Percentiles rank a stretch among this genome's conserved stretches.
Evolutionary conservation across 2,113 vertebrate genomes (phyloP).

Genomic region (Recurvirostra avosetta): DNA sequence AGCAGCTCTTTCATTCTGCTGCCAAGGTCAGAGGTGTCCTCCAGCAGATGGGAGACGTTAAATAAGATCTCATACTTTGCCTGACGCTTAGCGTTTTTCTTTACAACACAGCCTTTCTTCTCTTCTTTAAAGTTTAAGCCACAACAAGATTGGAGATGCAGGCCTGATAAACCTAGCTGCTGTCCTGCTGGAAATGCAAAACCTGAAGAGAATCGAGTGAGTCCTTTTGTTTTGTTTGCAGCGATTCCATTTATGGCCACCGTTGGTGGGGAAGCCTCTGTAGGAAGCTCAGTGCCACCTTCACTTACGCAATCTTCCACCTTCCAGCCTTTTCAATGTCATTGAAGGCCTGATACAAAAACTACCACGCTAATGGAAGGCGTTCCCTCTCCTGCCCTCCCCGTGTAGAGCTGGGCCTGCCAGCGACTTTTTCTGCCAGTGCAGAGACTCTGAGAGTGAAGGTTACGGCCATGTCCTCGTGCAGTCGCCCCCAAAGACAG

Average conservation of each 20-base stretch:
- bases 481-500: not conserved
- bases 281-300: not conserved
- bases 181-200: constrained; percentile 71
- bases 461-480: accelerated
- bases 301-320: not conserved
- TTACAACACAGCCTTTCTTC: not conserved
- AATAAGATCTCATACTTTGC: not conserved
- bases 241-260: accelerated
- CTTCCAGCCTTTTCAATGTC: not conserved
- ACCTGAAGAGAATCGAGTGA: constrained; percentile 82
- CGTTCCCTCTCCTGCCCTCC: not conserved
- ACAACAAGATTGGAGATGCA: constrained; percentile 75
- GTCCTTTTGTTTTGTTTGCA: not conserved
- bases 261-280: not conserved
- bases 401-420: not conserved
- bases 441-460: not conserved
- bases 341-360: not conserved
- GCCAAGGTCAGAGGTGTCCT: not conserved
- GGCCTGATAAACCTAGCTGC: constrained; percentile 73
- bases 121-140: constrained; percentile 76
- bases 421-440: not conserved
- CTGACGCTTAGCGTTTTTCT: not conserved
- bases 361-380: not conserved
- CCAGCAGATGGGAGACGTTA: not conserved
- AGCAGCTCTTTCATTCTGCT: constrained; percentile 5